Base-by-base conservation (phyloP, 2,113 vertebrate genomes). In the Chaetodon auriga region DNA sequence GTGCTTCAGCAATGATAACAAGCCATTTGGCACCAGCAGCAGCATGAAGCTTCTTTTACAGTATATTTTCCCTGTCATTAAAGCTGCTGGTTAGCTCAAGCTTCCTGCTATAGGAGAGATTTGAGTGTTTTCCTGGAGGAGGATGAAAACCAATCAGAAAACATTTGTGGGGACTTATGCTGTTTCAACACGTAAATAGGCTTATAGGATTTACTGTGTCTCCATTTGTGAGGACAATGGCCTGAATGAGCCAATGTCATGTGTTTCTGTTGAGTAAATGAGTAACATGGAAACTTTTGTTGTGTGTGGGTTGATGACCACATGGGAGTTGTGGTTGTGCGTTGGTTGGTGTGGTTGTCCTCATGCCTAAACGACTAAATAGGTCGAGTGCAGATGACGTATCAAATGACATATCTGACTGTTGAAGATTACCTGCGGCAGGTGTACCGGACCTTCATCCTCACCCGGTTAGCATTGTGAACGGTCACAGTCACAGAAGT, bases 191-290 rank as follows among this genome's bases (percentile, higher is more conserved):
- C 0, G 0, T 63, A 55, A 48, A 70, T 63, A 2, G 21, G 21
- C 21, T 30, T 55, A 57, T 11, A 55, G 72, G 72, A 76, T 82
- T 76, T 48, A 30, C 30, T 30, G 30, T 30, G 72, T 75, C 12
- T 65, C 21, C 8, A 16, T 57, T 25, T 76, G 18, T 45, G 55
- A 55, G 14, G 19, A 51, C 45, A 49, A 14, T 41, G 15, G 8
- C 75, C 63, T 57, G 38, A 66, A 36, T 36, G 51, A 18, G 53
- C 30, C 21, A 25, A 19, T 19, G 57, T 74, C 45, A 10, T 61
- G 71, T 36, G 57, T 51, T 12, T 38, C 45, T 60, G 23, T 21
- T 35, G 57, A 62, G 2, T 62, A n/a, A 51, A 48, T 60, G 2
- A 36, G 41, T 43, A 3, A 30, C 30, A 30, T 30, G 30, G 30